phyloP scores from a whole-genome alignment of 2,797 vertebrate genomes.

The Scarus forsteni region DNA sequence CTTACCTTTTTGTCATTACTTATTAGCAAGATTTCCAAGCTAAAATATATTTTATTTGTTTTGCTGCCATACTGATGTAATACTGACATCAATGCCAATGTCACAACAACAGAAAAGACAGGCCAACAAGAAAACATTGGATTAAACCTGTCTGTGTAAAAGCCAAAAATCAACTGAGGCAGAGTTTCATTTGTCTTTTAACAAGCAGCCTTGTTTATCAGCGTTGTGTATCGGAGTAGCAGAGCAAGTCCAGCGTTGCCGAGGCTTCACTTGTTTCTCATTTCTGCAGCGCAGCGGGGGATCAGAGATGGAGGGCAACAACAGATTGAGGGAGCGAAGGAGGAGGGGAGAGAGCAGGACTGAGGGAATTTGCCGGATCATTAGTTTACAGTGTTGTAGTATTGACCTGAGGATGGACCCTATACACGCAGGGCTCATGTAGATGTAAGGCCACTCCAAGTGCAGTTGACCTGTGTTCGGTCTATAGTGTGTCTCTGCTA shows the following conservation, averaged over 20 bases:
- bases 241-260: conserved; percentile 53
- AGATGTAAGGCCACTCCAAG: conserved; percentile 62
- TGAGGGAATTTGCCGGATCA: conserved; percentile 81
- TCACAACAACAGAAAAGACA: conserved; percentile 34
- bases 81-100: conserved; percentile 31
- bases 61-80: conserved; percentile 12
- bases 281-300: conserved; percentile 76
- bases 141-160: conserved; percentile 48
- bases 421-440: conserved; percentile 59
- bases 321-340: conserved; percentile 63
- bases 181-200: conserved; percentile 72
- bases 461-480: conserved; percentile 50
- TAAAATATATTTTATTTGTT: conserved; percentile 34
- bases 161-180: conserved; percentile 50
- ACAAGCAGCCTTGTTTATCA: conserved; percentile 76
- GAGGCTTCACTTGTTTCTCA: conserved; percentile 77
- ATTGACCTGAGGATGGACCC: conserved; percentile 80
- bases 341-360: conserved; percentile 57
- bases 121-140: conserved; percentile 43
- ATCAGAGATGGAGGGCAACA: conserved; percentile 71
- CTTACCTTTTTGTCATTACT: not conserved
- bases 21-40: conserved; percentile 21
- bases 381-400: conserved; percentile 83
- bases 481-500: not conserved
- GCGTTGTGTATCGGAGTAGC: conserved; percentile 66